Base-by-base conservation (phyloP, 1,140 invertebrate genomes). In the Drosophila albomicans region DNA sequence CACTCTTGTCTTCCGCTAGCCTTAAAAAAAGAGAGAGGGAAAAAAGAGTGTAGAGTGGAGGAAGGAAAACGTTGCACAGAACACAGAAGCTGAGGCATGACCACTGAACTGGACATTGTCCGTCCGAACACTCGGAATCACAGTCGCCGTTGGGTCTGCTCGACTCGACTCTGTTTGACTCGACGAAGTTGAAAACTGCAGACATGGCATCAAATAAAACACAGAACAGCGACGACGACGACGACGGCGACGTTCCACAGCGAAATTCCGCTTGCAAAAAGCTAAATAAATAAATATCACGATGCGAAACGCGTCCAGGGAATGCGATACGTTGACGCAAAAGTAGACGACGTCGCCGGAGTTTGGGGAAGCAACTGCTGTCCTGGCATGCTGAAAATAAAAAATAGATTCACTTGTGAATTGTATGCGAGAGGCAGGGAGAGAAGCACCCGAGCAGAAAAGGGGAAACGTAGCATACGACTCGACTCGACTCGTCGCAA, bases 221-320 rank as follows among this genome's bases (percentile, higher is more conserved):
- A 78, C 32, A 70, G 51, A 54, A 10, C 16, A 45, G 5, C 16
- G 16, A 48, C 67, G 20, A 71, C 20, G 54, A 71, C 20, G 54
- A 71, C 20, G 54, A 71, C 20, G 54, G n/a, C n/a, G n/a, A 71
- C 20, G 54, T 51, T 82, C 46, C 62, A 52, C 61, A 65, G 58
- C 35, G 63, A 82, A 80, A 75, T 78, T 75, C 82, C 54, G 59
- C 67, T 65, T 35, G 67, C 71, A 75, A 76, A 79, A 78, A 81
- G 78, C 84, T 88, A 88, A 89, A 88, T 88, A 88, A 88, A 88
- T 88, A 88, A 88, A 88, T 89, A 89, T 78, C 64, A 78, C 73
- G 38, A 80, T 62, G 65, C 57, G 48, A 61, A 57, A 28, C 51
- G 49, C 35, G 62, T 28, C n/a, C 25, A 32, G 51, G 49, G 61